These are phyloP conservation scores for Caenorhabditis panamensis DNA, from an alignment of 2,888 invertebrate genomes.

Conservation along the genomic window DNA sequence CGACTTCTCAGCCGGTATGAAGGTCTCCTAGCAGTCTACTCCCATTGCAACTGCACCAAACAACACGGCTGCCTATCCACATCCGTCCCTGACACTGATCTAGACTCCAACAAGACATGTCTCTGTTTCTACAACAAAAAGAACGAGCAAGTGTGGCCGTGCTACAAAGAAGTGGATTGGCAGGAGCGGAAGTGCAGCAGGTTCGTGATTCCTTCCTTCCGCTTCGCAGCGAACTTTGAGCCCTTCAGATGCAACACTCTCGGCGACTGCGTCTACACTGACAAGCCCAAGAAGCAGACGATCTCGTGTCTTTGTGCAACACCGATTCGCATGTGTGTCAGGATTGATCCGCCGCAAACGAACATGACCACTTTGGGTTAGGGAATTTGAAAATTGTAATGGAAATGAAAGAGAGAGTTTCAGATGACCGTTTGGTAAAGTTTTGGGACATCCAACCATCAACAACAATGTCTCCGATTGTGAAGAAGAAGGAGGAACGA, in stretches of 20 bases:
- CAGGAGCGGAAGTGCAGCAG: conserved; percentile 72
- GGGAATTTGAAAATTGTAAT: background rate
- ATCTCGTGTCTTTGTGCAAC: conserved; percentile 75
- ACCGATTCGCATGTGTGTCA: conserved; percentile 75
- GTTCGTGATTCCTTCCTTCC: background rate
- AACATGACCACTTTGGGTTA: conserved; percentile 60
- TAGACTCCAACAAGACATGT: conserved; percentile 69
- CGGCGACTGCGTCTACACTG: conserved; percentile 76
- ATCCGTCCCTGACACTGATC: conserved; percentile 40
- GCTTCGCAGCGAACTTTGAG: conserved; percentile 2
- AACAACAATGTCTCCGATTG: conserved; percentile 70
- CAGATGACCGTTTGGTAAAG: conserved; percentile 73
- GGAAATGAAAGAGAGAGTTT: background rate
- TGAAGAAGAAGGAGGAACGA: conserved; percentile 72
- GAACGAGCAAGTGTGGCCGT: conserved; percentile 78
- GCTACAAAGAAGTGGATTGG: conserved; percentile 75
- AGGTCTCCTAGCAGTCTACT: conserved; percentile 77
- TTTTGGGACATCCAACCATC: conserved; percentile 76
- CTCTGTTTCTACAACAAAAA: conserved; percentile 80
- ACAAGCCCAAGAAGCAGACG: conserved; percentile 56
- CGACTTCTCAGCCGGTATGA: conserved; percentile 73
- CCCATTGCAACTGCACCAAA: conserved; percentile 71
- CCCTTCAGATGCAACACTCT: conserved; percentile 71
- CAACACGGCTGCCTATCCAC: conserved; percentile 54
- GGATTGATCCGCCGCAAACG: conserved; percentile 71